Evolutionary conservation across 2,113 vertebrate species (phyloP).

Genomic region (Proteles cristata): DNA sequence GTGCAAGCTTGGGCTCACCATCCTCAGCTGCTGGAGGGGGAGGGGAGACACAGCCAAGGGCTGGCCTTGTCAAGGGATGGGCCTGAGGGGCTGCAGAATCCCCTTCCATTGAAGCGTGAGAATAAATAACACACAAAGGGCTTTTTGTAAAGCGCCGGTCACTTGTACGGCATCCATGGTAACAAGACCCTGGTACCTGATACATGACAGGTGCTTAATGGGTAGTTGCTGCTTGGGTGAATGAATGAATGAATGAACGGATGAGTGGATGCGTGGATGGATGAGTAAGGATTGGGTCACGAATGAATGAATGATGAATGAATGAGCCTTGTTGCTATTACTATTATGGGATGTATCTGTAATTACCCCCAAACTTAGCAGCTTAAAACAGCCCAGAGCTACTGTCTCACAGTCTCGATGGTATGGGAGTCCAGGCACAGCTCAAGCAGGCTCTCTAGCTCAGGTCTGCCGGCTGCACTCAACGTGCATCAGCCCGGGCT

Average conservation of each 20-base stretch:
- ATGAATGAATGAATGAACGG: not conserved
- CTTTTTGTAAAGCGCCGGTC: not conserved
- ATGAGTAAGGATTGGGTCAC: not conserved
- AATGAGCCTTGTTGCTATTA: not conserved
- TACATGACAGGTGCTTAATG: too few relatives aligned
- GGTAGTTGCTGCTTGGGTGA: not conserved
- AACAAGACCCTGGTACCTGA: not conserved
- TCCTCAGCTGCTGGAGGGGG: not conserved
- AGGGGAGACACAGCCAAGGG: not conserved
- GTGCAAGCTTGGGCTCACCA: not conserved
- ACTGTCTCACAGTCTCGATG: not conserved
- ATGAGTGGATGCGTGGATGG: not conserved
- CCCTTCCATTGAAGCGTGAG: not conserved
- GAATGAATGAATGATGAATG: not conserved
- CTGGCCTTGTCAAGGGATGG: not conserved
- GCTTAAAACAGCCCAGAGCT: not conserved
- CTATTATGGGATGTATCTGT: not conserved
- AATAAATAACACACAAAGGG: not conserved
- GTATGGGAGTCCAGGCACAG: not conserved
- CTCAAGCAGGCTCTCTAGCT: not conserved
- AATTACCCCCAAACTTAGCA: not conserved
- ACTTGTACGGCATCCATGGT: not conserved
- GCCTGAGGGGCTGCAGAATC: not conserved
- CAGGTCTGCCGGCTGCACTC: too few relatives aligned
- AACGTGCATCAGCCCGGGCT: rapidly evolving